phyloP scores from a whole-genome alignment of 64 coral and sea anemone genomes.

The Stylophora pistillata region DNA sequence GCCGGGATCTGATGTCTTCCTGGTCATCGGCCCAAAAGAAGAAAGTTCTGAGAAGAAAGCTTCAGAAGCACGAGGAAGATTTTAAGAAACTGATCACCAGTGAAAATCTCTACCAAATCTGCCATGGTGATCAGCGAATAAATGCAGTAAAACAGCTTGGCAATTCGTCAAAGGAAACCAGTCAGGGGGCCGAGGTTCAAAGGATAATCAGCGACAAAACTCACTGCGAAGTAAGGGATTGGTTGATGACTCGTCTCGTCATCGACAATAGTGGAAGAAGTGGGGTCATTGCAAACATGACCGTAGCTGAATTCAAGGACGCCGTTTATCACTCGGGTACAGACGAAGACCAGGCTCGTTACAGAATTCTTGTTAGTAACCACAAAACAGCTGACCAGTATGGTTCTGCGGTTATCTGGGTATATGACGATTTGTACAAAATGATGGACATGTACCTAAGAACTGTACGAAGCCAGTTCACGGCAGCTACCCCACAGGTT shows the following conservation, averaged over 20 bases:
- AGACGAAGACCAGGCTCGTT: constrained; percentile 59
- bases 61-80: constrained; percentile 52
- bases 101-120: constrained; percentile 37
- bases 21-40: constrained; percentile 66
- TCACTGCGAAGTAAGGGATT: constrained; percentile 55
- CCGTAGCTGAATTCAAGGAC: constrained; percentile 53
- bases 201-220: constrained; percentile 41
- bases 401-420: constrained; percentile 70
- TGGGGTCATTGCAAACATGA: constrained; percentile 68
- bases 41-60: constrained; percentile 34
- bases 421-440: constrained; percentile 47
- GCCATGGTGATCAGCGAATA: constrained; percentile 54
- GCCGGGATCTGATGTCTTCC: constrained; percentile 57
- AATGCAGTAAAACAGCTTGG: constrained; percentile 20
- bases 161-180: constrained; percentile 42
- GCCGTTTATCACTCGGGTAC: constrained; percentile 50
- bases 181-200: constrained; percentile 12
- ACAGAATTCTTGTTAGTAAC: constrained; percentile 50
- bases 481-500: constrained; percentile 15
- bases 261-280: constrained; percentile 70
- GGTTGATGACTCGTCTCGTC: constrained; percentile 51
- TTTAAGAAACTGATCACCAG: constrained; percentile 33
- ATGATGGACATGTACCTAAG: constrained; percentile 57
- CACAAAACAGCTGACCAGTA: constrained; percentile 62
- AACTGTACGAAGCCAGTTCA: constrained; percentile 43